phyloP scores from a whole-genome alignment of 2,888 invertebrate genomes.

The Drosophila parthenogenetica region DNA sequence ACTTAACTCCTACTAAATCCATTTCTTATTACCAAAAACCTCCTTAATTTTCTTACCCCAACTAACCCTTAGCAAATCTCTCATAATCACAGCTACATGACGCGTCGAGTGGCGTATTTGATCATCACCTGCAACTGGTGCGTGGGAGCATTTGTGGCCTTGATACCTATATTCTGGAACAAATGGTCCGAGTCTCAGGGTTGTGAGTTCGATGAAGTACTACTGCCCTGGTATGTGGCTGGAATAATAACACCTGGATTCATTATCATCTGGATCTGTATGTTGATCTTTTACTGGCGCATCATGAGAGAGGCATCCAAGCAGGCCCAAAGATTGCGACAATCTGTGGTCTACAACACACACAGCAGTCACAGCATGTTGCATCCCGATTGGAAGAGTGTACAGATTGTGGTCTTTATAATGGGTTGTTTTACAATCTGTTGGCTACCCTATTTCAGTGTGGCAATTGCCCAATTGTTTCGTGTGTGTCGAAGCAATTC shows the following conservation, averaged over 20 bases:
- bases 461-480: conserved; percentile 88
- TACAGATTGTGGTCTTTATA: conserved; percentile 92
- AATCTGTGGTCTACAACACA: conserved; percentile 86
- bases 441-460: conserved; percentile 92
- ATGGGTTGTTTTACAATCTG: conserved; percentile 92
- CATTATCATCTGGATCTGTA: conserved; percentile 90
- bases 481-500: conserved; percentile 86
- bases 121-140: conserved; percentile 90
- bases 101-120: conserved; percentile 88
- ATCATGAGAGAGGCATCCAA: conserved; percentile 92
- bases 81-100: conserved; percentile 86
- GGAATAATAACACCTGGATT: conserved; percentile 89
- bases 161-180: conserved; percentile 92
- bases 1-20: too few species aligned
- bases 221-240: conserved; percentile 85
- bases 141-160: conserved; percentile 88
- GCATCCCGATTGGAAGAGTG: conserved; percentile 90
- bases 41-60: background rate
- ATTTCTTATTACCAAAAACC: too few species aligned
- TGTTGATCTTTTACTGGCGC: conserved; percentile 91
- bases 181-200: conserved; percentile 87
- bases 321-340: conserved; percentile 89
- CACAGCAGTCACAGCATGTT: conserved; percentile 75
- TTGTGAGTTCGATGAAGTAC: conserved; percentile 90
- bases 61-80: background rate